Evolutionary conservation across 2,113 vertebrate species (phyloP).

Genomic region (Cranoglanis bouderius): DNA sequence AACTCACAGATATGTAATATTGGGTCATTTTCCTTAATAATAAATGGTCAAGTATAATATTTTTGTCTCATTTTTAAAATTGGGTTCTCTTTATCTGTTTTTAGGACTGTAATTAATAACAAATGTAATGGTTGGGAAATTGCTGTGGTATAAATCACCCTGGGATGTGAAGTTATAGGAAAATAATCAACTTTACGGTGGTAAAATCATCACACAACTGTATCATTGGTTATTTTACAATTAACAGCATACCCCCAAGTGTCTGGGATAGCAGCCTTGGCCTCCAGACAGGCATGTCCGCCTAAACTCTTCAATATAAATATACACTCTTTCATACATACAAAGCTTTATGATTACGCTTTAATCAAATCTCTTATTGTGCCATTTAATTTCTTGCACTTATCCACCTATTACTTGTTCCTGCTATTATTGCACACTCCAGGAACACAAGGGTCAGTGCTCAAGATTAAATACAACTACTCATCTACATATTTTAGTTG

Average conservation of each 20-base stretch:
- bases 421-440: not conserved
- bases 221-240: not conserved
- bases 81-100: too few species aligned
- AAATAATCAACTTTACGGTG: not conserved
- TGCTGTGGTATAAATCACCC: not conserved
- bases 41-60: too few species aligned
- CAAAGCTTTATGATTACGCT: slow-evolving; percentile 11
- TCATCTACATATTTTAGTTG: slow-evolving; percentile 18
- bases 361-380: slow-evolving; percentile 28
- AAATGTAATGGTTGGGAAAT: not conserved
- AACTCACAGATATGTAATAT: too few species aligned
- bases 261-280: not conserved
- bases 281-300: not conserved
- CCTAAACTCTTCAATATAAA: slow-evolving; percentile 26
- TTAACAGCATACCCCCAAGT: not conserved
- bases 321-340: not conserved
- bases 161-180: not conserved
- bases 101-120: not conserved
- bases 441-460: not conserved
- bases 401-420: not conserved
- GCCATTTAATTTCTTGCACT: slow-evolving; percentile 36
- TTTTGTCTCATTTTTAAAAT: too few species aligned
- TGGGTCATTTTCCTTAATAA: too few species aligned
- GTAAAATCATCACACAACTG: not conserved
- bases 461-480: not conserved